Base-by-base conservation (phyloP, 2,797 vertebrate species). In the Micropoecilia bifurca region DNA sequence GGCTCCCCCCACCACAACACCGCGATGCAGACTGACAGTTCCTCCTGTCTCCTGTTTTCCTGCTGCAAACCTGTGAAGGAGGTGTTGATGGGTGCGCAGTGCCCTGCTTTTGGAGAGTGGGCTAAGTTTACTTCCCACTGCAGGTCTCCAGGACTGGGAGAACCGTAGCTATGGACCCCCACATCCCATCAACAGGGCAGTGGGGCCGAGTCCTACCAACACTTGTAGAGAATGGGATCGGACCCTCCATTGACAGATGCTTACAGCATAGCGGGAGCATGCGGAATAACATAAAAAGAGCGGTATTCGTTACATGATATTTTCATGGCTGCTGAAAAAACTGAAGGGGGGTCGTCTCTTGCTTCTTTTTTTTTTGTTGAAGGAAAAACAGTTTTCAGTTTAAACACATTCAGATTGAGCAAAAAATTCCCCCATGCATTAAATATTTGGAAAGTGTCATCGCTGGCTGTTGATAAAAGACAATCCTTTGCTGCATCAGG, bases 81-180 rank as follows among this genome's bases (percentile, higher is more conserved):
- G 92, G 90, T 84, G 91, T 94, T 93, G 94, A 95, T 94, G 93
- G 91, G 90, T 91, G 90, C 83, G 79, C 61, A 73, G 86, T 55
- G 71, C 87, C 85, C 92, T 41, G 87, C 89, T 92, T 81, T 87
- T 85, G 78, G 87, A 83, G 90, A 91, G 90, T 89, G 83, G 86
- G 81, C 80, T 79, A 82, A 88, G 90, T 95, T 92, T 94, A 90
- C 91, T 94, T 93, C 90, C 90, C 94, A 94, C 91, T 90, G 92
- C 78, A 69, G 84, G 83, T 82, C 89, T 88, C 87, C 82, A 0
- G 85, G 85, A 89, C 74, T 4, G 55, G 78, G 81, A 86, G 68
- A 46, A 72, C 61, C 39, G 28, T 78, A 71, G 83, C 77, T 83
- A 75, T 81, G 81, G 85, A 76, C 61, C 82, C 57, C 84, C 53